phyloP scores from a whole-genome alignment of 2,888 invertebrate species.

The Drosophila putrida region DNA sequence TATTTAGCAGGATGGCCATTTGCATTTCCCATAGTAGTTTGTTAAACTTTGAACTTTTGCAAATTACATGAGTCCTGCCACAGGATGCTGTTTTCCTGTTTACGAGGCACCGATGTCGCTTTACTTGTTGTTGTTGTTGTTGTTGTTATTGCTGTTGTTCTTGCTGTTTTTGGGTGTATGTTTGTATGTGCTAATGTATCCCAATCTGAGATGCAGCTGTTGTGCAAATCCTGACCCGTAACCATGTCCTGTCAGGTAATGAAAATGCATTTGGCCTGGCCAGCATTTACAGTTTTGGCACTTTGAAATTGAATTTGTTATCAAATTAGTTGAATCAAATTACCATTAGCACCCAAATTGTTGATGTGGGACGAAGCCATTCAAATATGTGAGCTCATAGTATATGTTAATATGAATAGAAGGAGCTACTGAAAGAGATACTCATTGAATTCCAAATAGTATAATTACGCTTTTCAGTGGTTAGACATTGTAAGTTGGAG shows the following conservation, averaged over 20 bases:
- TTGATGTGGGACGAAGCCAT: slow-evolving; percentile 10
- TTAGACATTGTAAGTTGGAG: slow-evolving; percentile 8
- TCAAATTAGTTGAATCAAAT: slow-evolving; percentile 76
- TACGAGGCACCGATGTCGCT: slow-evolving; percentile 34
- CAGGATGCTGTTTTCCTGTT: slow-evolving; percentile 72
- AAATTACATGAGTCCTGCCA: slow-evolving; percentile 79
- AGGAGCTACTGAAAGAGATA: neutral
- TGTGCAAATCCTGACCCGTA: slow-evolving; percentile 25
- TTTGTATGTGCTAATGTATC: slow-evolving; percentile 50
- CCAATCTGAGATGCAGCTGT: slow-evolving; percentile 39
- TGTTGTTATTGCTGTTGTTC: slow-evolving; percentile 9
- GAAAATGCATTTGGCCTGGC: slow-evolving; percentile 58
- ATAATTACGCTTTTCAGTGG: slow-evolving; percentile 13
- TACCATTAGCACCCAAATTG: slow-evolving; percentile 47
- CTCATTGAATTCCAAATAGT: slow-evolving; percentile 4
- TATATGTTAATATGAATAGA: neutral
- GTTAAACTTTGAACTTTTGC: slow-evolving; percentile 81
- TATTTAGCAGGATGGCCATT: slow-evolving; percentile 58
- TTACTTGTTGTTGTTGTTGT: slow-evolving; percentile 12
- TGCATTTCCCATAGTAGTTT: slow-evolving; percentile 78
- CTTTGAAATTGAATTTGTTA: slow-evolving; percentile 78
- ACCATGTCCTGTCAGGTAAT: slow-evolving; percentile 43
- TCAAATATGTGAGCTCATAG: neutral
- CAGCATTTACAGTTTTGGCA: slow-evolving; percentile 61
- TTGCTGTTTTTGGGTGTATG: slow-evolving; percentile 39